phyloP scores from a whole-genome alignment of 2,888 invertebrate genomes.

The Phoenoteleia sp. region DNA sequence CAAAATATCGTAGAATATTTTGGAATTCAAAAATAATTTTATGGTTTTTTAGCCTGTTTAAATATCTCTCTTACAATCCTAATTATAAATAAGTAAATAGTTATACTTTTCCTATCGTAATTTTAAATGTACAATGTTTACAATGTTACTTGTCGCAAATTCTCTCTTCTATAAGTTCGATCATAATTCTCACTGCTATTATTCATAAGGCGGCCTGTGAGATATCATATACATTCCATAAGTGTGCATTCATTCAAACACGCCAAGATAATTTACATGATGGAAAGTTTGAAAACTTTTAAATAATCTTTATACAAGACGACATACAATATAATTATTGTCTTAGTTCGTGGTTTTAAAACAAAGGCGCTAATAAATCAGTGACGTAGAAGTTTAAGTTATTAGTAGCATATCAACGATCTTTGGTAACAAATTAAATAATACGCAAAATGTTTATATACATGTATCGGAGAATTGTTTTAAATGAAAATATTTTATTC shows the following conservation, averaged over 20 bases:
- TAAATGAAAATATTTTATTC: conserved; percentile 5
- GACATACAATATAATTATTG: conserved; percentile 56
- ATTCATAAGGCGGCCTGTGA: conserved; percentile 64
- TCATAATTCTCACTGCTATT: conserved; percentile 33
- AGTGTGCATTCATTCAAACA: conserved; percentile 21
- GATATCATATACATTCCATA: conserved; percentile 5
- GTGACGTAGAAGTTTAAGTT: background rate
- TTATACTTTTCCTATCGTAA: conserved; percentile 51
- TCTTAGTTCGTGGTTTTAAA: conserved; percentile 40
- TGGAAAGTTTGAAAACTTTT: conserved; percentile 1
- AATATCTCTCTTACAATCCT: conserved; percentile 23
- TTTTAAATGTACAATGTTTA: conserved; percentile 61
- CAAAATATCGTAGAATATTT: conserved; percentile 13
- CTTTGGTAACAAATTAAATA: background rate
- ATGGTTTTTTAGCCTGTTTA: conserved; percentile 30
- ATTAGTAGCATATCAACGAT: conserved; percentile 19
- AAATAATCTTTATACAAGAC: conserved; percentile 19
- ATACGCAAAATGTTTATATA: background rate
- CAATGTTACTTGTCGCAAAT: conserved; percentile 29
- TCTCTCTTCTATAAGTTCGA: conserved; percentile 24
- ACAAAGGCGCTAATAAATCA: background rate
- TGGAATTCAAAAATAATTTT: conserved; percentile 54
- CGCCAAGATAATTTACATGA: conserved; percentile 21
- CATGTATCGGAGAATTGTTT: background rate
- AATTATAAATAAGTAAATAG: conserved; percentile 63